Percentiles rank a stretch among this genome's conserved stretches.
Evolutionary conservation across 1,140 invertebrate genomes (phyloP).

Genomic region (Bilobella aurantiaca): DNA sequence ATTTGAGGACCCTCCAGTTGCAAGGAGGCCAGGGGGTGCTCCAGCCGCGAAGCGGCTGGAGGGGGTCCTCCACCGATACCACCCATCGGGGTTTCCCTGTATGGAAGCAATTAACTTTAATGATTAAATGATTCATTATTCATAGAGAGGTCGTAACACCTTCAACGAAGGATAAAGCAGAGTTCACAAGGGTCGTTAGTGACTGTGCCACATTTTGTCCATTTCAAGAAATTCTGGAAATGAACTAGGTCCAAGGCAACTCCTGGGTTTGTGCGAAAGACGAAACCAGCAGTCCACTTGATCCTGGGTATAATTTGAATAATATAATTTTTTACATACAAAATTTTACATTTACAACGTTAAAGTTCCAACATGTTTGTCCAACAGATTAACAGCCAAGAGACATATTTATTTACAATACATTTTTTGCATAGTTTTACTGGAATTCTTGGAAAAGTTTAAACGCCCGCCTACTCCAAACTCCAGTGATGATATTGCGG

Average conservation of each 20-base stretch:
- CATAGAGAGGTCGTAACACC: constrained; percentile 44
- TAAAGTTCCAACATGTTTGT: no score
- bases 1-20: no score
- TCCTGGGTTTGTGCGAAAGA: not conserved
- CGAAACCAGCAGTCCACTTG: not conserved
- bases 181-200: constrained; percentile 21
- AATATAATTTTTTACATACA: no score
- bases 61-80: no score
- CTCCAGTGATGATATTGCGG: not conserved
- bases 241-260: constrained; percentile 44
- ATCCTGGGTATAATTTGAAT: not conserved
- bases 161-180: constrained; percentile 38
- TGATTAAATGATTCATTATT: constrained; percentile 2
- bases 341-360: no score
- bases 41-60: no score
- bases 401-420: no score
- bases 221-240: constrained; percentile 56
- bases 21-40: no score
- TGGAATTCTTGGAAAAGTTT: not conserved
- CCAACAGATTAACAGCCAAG: no score
- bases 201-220: constrained; percentile 49
- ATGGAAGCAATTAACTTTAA: no score
- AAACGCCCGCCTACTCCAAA: not conserved
- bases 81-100: no score
- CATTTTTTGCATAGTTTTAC: not conserved